Conservation (phyloP, 1,140 invertebrate species). For the Lasioglossum baleicum region DNA sequence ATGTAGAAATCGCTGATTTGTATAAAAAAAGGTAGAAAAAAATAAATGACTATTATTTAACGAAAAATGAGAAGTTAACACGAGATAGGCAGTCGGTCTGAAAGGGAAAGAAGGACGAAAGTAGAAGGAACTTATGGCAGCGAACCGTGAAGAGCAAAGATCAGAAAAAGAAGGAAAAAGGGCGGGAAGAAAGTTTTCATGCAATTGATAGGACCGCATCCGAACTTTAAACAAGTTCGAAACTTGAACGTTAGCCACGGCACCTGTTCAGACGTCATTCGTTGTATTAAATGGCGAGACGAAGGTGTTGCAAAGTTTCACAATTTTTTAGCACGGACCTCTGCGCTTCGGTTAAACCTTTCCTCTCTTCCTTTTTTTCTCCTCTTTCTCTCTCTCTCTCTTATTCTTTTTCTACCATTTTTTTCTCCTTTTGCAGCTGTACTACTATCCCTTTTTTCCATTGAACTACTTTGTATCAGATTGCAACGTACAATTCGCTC, state of each 20-base stretch:
- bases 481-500: background rate
- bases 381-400: too few relatives aligned
- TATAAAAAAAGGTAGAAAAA: too few relatives aligned
- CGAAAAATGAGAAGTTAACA: too few relatives aligned
- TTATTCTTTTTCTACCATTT: background rate
- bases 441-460: too few relatives aligned
- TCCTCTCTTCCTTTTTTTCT: too few relatives aligned
- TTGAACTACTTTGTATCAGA: background rate
- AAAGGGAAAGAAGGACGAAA: background rate
- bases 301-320: conserved; percentile 47
- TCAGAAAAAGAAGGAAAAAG: background rate
- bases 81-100: too few relatives aligned
- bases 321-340: conserved; percentile 35
- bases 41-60: too few relatives aligned
- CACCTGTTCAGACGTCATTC: conserved; percentile 40
- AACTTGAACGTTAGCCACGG: conserved; percentile 48
- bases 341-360: background rate
- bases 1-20: too few relatives aligned
- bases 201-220: conserved; percentile 61
- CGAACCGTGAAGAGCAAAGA: background rate
- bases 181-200: conserved; percentile 51
- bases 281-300: conserved; percentile 48
- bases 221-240: conserved; percentile 64
- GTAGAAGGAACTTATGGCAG: background rate
- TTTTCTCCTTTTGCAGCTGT: too few relatives aligned